Base-by-base conservation (phyloP, 2,113 vertebrate species). In the Sciurus niger region DNA sequence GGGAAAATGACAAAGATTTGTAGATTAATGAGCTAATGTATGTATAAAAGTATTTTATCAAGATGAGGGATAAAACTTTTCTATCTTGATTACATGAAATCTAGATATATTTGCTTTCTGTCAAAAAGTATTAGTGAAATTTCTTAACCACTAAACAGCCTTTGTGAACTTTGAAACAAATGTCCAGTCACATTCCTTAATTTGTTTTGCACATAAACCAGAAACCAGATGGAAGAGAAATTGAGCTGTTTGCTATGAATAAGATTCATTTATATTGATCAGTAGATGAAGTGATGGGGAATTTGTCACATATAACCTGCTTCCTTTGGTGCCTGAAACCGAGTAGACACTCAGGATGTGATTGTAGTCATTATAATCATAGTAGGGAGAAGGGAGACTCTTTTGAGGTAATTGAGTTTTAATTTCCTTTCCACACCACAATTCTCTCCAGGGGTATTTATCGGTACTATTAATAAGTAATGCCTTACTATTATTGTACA, bases 371-470 rank as follows among this genome's bases (percentile, higher is more conserved):
- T 65, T 79, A 73, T 20, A 84, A 60, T 93, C 20, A 70, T 16
- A 74, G 34, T 8, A 91, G 48, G 11, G 37, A 43, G 4, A 20
- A 63, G 8, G 51, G 68, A 84, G 48, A 32, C 2, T 51, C 67
- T 55, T 67, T 6, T 8, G 3, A 5, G 0, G 10, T 60, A 55
- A 93, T 17, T 92, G n/a, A 14, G 3, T 79, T 87, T 96, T 93
- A 83, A 79, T 58, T 92, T 83, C 32, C 11, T 60, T 93, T 95
- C 28, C 37, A 43, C 89, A 68, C n/a, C 25, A 48, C 70, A 17
- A 55, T 90, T 93, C 34, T 87, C 93, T 95, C 73, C 79, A 83
- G 93, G 67, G 17, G 70, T 92, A 92, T 87, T 97, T 90, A 84
- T 88, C 43, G 87, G 30, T 63, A 79, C 22, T 77, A 78, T 76